Percentiles rank a stretch among this genome's conserved stretches.
Evolutionary conservation across 2,113 vertebrate genomes (phyloP).

Genomic region (Megaceryle torquata): DNA sequence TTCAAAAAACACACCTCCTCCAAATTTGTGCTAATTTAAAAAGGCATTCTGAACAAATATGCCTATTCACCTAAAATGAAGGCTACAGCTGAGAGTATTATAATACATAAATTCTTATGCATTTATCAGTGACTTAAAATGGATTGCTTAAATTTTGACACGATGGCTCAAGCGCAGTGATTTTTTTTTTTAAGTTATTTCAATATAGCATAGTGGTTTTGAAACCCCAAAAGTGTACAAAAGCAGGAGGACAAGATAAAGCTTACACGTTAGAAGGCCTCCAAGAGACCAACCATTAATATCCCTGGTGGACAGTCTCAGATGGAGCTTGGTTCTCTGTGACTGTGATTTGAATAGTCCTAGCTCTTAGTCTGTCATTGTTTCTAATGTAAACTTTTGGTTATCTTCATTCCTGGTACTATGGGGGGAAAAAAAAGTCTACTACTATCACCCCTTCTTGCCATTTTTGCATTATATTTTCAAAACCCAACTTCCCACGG

Average conservation of each 20-base stretch:
- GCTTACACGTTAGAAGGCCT: background rate
- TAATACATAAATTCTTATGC: background rate
- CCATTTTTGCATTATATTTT: fast-evolving
- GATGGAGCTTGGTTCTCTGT: background rate
- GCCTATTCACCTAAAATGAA: background rate
- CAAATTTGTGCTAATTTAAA: background rate
- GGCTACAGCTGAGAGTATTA: background rate
- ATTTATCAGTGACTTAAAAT: background rate
- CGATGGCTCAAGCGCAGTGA: background rate
- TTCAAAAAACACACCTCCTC: background rate
- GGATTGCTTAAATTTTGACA: background rate
- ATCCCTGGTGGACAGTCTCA: background rate
- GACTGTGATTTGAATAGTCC: background rate
- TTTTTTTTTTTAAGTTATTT: background rate
- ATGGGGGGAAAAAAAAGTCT: too few species aligned
- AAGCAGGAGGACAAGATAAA: background rate
- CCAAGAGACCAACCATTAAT: background rate
- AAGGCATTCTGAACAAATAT: background rate
- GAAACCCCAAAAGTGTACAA: fast-evolving
- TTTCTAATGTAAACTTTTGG: background rate
- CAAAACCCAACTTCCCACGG: background rate
- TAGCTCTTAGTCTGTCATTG: too few species aligned
- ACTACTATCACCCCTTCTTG: background rate
- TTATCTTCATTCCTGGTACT: fast-evolving
- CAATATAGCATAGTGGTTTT: background rate